Conservation (phyloP, 2,113 vertebrate species). For the Tursiops truncatus region DNA sequence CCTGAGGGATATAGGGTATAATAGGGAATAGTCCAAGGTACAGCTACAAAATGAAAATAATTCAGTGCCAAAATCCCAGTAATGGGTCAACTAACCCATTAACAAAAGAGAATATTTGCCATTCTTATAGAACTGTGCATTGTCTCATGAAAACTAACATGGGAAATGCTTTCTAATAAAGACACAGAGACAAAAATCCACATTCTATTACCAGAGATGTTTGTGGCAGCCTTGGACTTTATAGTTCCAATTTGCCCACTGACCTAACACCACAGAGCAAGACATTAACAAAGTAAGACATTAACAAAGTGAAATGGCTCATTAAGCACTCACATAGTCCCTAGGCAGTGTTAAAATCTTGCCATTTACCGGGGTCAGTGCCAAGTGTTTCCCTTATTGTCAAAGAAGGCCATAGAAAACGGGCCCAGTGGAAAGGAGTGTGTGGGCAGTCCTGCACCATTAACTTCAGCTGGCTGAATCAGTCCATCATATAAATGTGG, state of each 20-base stretch:
- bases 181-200: neutral
- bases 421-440: conserved; percentile 15
- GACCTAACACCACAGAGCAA: conserved; percentile 58
- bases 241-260: conserved; percentile 54
- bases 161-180: neutral
- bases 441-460: conserved; percentile 14
- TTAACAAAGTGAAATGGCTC: conserved; percentile 65
- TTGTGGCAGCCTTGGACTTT: conserved; percentile 2
- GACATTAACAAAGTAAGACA: conserved; percentile 34
- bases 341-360: conserved; percentile 63
- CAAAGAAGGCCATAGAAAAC: conserved; percentile 18
- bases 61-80: neutral
- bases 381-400: conserved; percentile 43
- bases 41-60: neutral
- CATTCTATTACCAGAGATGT: neutral
- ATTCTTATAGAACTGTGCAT: neutral
- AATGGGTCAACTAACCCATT: neutral
- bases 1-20: neutral
- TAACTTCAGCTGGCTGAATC: conserved; percentile 32
- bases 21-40: neutral
- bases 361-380: conserved; percentile 58
- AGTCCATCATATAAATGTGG: neutral
- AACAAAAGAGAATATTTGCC: neutral
- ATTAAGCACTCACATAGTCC: conserved; percentile 62
- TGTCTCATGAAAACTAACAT: neutral